Percentiles rank a stretch among this genome's conserved stretches.
Conservation (phyloP, 35 echinoderm and acorn worm genomes). For the Ptychodera flava region DNA sequence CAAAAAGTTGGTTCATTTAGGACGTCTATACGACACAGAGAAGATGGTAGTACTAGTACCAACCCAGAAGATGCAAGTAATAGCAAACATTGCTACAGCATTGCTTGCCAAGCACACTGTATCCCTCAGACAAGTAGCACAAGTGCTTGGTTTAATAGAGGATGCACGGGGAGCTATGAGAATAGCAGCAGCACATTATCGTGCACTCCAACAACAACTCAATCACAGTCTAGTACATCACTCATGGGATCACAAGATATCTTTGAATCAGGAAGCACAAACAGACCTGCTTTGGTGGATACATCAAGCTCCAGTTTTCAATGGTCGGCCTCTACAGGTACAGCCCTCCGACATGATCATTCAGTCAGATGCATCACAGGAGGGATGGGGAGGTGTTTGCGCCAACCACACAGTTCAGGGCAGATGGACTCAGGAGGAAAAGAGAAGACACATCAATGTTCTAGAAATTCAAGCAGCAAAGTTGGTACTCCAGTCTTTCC, state of each 20-base stretch:
- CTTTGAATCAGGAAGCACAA: neutral
- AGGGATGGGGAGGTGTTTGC: slow-evolving; percentile 39
- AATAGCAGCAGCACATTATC: too few species aligned
- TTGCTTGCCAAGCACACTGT: too few species aligned
- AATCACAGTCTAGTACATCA: too few species aligned
- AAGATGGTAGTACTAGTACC: neutral
- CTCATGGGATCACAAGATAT: neutral
- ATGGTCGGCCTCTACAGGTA: neutral
- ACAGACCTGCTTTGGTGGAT: neutral
- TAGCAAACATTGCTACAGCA: too few species aligned
- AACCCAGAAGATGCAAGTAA: too few species aligned
- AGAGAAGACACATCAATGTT: slow-evolving; percentile 25
- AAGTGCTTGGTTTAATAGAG: too few species aligned
- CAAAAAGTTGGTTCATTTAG: neutral
- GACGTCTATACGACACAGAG: neutral
- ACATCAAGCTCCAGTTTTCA: neutral
- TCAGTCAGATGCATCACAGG: slow-evolving; percentile 33
- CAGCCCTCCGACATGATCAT: neutral
- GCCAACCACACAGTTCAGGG: neutral
- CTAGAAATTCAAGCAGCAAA: slow-evolving; percentile 14
- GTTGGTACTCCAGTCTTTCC: slow-evolving; percentile 23
- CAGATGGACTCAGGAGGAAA: slow-evolving; percentile 16
- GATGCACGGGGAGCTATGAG: too few species aligned
- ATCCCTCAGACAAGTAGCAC: too few species aligned
- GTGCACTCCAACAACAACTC: too few species aligned